Base-by-base conservation (phyloP, 92 coral and sea anemone species). In the Desmophyllum pertusum region DNA sequence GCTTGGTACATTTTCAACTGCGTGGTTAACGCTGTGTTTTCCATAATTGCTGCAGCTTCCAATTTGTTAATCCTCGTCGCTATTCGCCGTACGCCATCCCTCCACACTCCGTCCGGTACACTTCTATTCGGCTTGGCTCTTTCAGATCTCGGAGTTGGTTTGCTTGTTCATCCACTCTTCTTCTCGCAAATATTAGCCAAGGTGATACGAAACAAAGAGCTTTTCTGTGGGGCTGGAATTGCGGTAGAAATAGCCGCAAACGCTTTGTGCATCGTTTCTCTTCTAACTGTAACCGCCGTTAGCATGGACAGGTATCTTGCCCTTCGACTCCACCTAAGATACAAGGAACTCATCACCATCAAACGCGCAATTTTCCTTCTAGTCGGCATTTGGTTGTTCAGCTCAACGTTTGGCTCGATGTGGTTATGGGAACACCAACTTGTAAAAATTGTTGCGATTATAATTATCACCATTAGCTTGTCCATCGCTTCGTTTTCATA, bases 241-340 rank as follows among this genome's bases (percentile, higher is more conserved):
- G 31, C 73, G 25, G 79, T 43, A 10, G 87, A 83, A 57, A 74
- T 83, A 10, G 48, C 62, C 15, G 79, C 86, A 25, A 74, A 72
- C 39, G 79, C 86, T 27, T 25, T 74, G 72, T 73, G 80, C 37
- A 46, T 73, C 29, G 80, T 83, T 19, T 73, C 87, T 37, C 87
- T 83, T 5, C 64, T 73, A 21, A 83, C 87, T 3, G 81, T 83
- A 23, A 83, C 87, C 70, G 87, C 87, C 36, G 81, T 83, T 33
- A 43, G 72, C 40, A 48, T 73, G 48, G 87, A 83, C 65, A 41
- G 74, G 79, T 73, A 55, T 57, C 46, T 83, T 6, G 79, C 81
- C 6, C 72, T 83, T 37, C 77, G 63, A 9, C 87, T 73, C 33
- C 87, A 83, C 31, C n/a, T 75, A 39, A 62, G 87, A 31, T 83